Base-by-base conservation (phyloP, 1,140 invertebrate species). In the Apis laboriosa region DNA sequence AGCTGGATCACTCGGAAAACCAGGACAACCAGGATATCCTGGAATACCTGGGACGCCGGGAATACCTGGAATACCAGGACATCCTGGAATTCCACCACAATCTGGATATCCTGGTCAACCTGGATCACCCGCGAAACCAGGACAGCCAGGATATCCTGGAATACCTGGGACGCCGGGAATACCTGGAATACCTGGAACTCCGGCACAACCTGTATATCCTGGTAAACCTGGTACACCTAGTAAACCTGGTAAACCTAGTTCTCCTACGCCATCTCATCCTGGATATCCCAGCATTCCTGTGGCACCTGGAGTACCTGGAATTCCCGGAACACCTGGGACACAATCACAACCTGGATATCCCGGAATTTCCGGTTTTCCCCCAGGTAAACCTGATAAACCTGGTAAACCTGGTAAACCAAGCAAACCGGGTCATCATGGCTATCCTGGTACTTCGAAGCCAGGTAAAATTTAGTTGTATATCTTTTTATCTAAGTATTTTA, bases 121-220 rank as follows among this genome's bases (percentile, higher is more conserved):
- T 75, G 75, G 91, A 21, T 21, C 24, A 24, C 24, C 24, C 24
- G 24, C 0, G 24, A 24, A 9, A 24, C 77, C 87, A 89, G 86
- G 61, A 34, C 72, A 81, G 49, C 83, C 83, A 24, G 91, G 92
- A 75, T 89, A 87, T 72, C 82, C 78, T 21, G 84, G 75, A 15
- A 77, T 7, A 9, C 70, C 73, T 1, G 66, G 66, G 0, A 19
- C 1, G 28, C 82, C 78, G 13, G 84, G 75, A 15, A 77, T 5
- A 9, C 70, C 73, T 1, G 66, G 66, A 0, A 19, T 28, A 0
- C 71, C 79, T 9, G 61, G 51, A 51, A 43, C 1, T 13, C 11
- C 77, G 43, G 1, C 49, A 58, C 5, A 24, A 19, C 8, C 77
- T 55, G 28, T 1, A 28, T 28, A 28, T 28, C 28, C 28, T 28